A percentile compares a stretch with the other conserved stretches of the same genome.
Evolutionary conservation across 2,797 vertebrate genomes (phyloP).

Genomic region (Acipenser transmontanus): DNA sequence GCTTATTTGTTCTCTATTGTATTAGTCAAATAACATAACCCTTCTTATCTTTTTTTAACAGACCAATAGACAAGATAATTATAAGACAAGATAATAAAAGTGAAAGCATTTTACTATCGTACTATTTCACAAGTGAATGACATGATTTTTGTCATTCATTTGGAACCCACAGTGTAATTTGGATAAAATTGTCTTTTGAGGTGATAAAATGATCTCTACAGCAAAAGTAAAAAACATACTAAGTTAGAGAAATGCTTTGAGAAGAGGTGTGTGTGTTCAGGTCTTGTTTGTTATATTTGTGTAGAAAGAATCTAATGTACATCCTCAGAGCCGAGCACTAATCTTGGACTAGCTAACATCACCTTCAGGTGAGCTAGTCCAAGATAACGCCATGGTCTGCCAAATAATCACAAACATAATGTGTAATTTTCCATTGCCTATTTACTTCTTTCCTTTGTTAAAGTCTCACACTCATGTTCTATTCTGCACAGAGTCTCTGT

Average conservation of each 20-base stretch:
- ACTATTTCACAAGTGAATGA: background rate
- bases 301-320: background rate
- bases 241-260: background rate
- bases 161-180: background rate
- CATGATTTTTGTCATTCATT: background rate
- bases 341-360: too few relatives aligned
- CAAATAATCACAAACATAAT: background rate
- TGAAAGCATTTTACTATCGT: background rate
- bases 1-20: too few relatives aligned
- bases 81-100: background rate
- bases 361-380: too few relatives aligned
- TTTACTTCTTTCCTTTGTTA: background rate
- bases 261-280: too few relatives aligned
- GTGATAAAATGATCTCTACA: background rate
- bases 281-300: background rate
- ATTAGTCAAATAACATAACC: too few relatives aligned
- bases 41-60: constrained; percentile 5
- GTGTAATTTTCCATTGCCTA: background rate
- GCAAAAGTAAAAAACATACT: background rate
- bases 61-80: background rate
- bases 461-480: background rate
- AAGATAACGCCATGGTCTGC: too few relatives aligned
- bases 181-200: too few relatives aligned
- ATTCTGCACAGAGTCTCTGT: too few relatives aligned
- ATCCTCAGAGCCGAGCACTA: background rate